Evolutionary conservation across 2,888 invertebrate species (phyloP).

Genomic region (Brachyopa scutellaris): DNA sequence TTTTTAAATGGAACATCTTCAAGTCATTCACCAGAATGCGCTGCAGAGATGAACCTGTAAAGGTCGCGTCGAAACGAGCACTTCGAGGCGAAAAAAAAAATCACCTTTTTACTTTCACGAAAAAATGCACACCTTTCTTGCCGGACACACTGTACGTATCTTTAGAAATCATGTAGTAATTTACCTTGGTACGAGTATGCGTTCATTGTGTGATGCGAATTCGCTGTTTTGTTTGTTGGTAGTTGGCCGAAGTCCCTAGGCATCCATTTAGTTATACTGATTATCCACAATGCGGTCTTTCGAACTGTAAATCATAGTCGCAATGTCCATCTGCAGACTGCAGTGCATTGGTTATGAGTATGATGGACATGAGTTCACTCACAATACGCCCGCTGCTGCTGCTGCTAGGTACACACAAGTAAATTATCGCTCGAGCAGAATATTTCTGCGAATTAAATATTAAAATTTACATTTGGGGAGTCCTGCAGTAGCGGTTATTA

Average conservation of each 20-base stretch:
- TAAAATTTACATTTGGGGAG: neutral
- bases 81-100: too few relatives aligned
- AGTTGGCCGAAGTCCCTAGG: neutral
- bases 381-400: too few relatives aligned
- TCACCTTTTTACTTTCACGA: too few relatives aligned
- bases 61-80: too few relatives aligned
- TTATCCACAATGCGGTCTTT: neutral
- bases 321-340: neutral
- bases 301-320: neutral
- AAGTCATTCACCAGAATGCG: too few relatives aligned
- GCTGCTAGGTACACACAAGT: neutral
- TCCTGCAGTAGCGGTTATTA: neutral
- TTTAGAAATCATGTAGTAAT: too few relatives aligned
- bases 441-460: conserved; percentile 7
- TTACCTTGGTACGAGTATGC: too few relatives aligned
- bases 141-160: neutral
- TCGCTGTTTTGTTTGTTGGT: too few relatives aligned
- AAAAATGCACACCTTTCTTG: too few relatives aligned
- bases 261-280: conserved; percentile 4
- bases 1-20: too few relatives aligned
- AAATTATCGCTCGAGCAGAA: neutral
- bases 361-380: neutral
- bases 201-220: neutral
- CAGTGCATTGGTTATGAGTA: conserved; percentile 2
- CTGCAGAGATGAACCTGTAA: too few relatives aligned